These are phyloP conservation scores for Hyperoplus lanceolatus DNA, from an alignment of 2,797 vertebrate species.

Conservation along the genomic window DNA sequence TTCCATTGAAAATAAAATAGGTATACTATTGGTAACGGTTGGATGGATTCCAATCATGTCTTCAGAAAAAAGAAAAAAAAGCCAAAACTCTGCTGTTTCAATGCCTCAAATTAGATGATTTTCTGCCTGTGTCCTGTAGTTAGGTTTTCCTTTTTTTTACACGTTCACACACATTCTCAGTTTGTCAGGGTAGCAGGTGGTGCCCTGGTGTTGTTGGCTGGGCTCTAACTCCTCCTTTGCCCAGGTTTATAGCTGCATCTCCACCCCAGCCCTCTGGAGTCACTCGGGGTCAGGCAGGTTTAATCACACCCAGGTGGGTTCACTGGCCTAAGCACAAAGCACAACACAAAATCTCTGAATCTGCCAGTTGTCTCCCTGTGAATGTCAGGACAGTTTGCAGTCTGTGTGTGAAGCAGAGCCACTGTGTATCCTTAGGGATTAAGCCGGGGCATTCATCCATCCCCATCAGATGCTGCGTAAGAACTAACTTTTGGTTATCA, in stretches of 20 bases:
- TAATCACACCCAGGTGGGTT: slow-evolving; percentile 54
- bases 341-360: background rate
- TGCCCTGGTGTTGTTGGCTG: slow-evolving; percentile 43
- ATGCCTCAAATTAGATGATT: background rate
- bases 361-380: background rate
- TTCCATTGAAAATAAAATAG: background rate
- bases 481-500: background rate
- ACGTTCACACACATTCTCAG: background rate
- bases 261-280: background rate
- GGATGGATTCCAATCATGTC: background rate
- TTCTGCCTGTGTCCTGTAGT: background rate
- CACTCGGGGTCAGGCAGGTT: slow-evolving; percentile 30
- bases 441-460: background rate
- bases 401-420: background rate
- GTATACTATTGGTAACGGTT: background rate
- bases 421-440: too few species aligned
- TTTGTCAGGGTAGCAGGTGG: slow-evolving; percentile 47
- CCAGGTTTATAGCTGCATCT: slow-evolving; percentile 13
- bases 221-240: slow-evolving; percentile 34
- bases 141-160: background rate
- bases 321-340: slow-evolving; percentile 4
- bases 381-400: background rate
- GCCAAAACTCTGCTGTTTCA: background rate
- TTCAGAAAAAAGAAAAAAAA: background rate
- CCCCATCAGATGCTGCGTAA: background rate